Evolutionary conservation across 2,888 invertebrate genomes (phyloP).

Genomic region (Cerastis rubricosa): DNA sequence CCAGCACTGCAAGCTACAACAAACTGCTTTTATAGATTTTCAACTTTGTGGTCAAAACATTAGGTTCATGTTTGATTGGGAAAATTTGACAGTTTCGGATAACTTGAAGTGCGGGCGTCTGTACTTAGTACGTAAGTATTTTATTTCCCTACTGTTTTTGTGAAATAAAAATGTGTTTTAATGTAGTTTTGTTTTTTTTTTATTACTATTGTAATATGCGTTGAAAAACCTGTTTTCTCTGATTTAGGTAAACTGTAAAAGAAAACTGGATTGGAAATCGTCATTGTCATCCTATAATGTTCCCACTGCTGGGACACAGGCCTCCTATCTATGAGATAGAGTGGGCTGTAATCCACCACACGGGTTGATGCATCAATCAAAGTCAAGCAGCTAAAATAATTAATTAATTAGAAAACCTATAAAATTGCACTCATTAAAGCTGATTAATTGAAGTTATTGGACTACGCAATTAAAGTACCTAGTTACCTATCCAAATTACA

Average conservation of each 20-base stretch:
- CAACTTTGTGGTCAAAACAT: no score
- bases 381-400: not conserved
- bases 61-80: no score
- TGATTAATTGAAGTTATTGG: not conserved
- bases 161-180: not conserved
- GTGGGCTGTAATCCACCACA: not conserved
- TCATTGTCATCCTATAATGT: not conserved
- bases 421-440: constrained; percentile 2
- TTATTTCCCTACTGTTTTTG: no score
- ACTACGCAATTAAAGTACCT: not conserved
- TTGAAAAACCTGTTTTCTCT: not conserved
- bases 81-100: no score
- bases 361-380: not conserved
- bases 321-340: not conserved
- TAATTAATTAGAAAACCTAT: constrained; percentile 17
- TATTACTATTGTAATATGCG: not conserved
- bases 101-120: no score
- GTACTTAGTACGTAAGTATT: not conserved
- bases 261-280: not conserved
- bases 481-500: not conserved
- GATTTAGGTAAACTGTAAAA: not conserved
- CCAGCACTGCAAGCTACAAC: no score
- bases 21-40: no score
- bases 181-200: not conserved
- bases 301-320: not conserved